Conservation (phyloP, 2,113 vertebrate genomes). For the Myanophis thanlyinensis region DNA sequence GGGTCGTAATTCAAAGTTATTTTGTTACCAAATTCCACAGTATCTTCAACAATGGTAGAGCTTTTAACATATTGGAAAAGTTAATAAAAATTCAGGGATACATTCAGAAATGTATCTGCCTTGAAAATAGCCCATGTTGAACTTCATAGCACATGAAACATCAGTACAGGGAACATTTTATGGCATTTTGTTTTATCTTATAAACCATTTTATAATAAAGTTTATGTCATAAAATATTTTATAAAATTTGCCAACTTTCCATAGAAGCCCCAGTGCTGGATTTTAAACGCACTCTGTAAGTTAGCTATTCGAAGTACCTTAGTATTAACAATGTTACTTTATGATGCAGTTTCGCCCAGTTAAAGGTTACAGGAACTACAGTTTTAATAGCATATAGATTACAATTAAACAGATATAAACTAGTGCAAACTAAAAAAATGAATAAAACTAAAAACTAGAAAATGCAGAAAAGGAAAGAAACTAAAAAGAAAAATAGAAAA, state of each 20-base stretch:
- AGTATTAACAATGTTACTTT: background rate
- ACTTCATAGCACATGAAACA: background rate
- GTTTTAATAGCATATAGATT: background rate
- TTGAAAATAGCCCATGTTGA: background rate
- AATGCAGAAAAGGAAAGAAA: background rate
- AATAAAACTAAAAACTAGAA: background rate
- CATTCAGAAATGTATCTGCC: background rate
- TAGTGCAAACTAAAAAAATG: background rate
- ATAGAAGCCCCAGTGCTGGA: background rate
- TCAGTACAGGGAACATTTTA: background rate
- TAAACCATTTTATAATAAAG: background rate
- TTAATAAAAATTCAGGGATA: background rate
- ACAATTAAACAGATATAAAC: background rate
- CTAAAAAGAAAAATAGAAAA: background rate
- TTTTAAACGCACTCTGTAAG: background rate
- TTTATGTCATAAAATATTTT: background rate
- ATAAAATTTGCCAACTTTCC: background rate
- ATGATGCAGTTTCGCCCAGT: background rate
- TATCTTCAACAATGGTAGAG: background rate
- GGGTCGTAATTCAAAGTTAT: background rate
- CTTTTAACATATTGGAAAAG: background rate
- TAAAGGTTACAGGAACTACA: background rate
- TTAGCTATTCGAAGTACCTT: background rate
- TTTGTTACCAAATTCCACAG: background rate
- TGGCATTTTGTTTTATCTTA: background rate